phyloP scores from a whole-genome alignment of 1,140 invertebrate species.

The Drosophila grimshawi region DNA sequence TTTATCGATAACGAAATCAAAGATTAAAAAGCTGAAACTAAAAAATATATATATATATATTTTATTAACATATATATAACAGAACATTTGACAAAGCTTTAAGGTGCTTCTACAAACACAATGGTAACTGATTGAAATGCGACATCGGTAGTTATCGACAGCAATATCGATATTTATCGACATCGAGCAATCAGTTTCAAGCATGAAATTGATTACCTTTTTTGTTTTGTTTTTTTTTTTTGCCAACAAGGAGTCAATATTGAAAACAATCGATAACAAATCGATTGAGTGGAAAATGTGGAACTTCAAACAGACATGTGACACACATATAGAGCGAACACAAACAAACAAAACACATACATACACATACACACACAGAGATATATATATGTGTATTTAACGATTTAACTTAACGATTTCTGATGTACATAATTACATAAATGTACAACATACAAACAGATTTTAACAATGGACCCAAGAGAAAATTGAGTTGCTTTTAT shows the following conservation, averaged over 20 bases:
- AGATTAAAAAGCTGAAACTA: conserved; percentile 19
- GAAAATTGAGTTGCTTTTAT: not conserved
- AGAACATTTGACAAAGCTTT: conserved; percentile 7
- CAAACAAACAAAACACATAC: conserved; percentile 32
- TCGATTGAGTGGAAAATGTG: not conserved
- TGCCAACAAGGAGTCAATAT: conserved; percentile 1
- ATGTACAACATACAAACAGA: not conserved
- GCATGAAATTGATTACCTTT: not conserved
- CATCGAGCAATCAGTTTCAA: not conserved
- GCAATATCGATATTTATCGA: conserved; percentile 8
- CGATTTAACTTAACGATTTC: not conserved
- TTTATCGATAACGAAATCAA: conserved; percentile 36
- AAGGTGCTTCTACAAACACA: conserved; percentile 9
- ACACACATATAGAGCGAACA: conserved; percentile 22
- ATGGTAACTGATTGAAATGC: conserved; percentile 12
- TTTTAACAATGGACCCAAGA: not conserved
- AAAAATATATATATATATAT: not conserved
- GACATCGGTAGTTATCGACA: conserved; percentile 13
- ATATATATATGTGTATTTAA: conserved; percentile 29
- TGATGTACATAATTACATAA: not conserved
- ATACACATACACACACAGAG: conserved; percentile 8
- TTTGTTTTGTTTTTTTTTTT: not conserved
- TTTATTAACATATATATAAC: not conserved
- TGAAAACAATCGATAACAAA: not conserved
- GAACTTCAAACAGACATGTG: conserved; percentile 4